Conservation (phyloP, 2,888 invertebrate genomes). For the Chymomyza procnemis region DNA sequence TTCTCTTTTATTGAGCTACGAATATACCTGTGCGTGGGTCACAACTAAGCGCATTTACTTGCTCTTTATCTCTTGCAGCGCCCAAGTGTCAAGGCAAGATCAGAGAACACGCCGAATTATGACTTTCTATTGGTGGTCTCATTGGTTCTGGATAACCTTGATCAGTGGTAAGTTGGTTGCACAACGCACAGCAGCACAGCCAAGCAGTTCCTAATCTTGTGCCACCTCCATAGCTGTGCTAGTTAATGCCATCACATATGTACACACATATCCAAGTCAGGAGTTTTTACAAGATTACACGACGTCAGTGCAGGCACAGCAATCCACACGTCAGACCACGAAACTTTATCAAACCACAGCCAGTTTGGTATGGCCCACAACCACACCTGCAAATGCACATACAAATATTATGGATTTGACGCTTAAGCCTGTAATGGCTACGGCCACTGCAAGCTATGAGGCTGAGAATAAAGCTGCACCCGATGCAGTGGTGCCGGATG, state of each 20-base stretch:
- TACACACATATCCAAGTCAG: conserved; percentile 73
- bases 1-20: not conserved
- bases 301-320: conserved; percentile 15
- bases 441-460: not conserved
- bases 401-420: conserved; percentile 52
- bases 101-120: conserved; percentile 80
- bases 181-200: not conserved
- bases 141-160: conserved; percentile 91
- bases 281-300: conserved; percentile 54
- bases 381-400: conserved; percentile 39
- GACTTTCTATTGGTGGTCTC: conserved; percentile 93
- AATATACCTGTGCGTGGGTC: not conserved
- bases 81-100: conserved; percentile 48
- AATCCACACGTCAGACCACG: conserved; percentile 40
- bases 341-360: conserved; percentile 66
- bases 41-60: not conserved
- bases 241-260: conserved; percentile 41
- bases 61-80: conserved; percentile 28
- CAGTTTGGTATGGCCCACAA: conserved; percentile 60
- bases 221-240: conserved; percentile 45
- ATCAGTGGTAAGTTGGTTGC: conserved; percentile 62
- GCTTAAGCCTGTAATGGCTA: not conserved
- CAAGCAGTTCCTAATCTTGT: not conserved
- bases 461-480: not conserved
- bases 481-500: conserved; percentile 10